Base-by-base conservation (phyloP, 2,113 vertebrate genomes). In the Barnardius zonarius region DNA sequence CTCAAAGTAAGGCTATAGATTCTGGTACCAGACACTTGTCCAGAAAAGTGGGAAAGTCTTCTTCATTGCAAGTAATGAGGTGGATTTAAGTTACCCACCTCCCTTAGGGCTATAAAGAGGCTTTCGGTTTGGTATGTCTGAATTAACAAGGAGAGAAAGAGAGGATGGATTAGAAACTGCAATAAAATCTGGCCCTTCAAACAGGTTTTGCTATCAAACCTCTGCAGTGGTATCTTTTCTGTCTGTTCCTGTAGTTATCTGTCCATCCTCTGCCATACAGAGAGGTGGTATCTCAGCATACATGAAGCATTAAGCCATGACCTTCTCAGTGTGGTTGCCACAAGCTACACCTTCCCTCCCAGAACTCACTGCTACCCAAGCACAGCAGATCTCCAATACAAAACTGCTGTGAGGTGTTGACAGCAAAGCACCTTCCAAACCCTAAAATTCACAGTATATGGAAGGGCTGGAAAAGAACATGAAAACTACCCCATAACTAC, bases 21-120 rank as follows among this genome's bases (percentile, higher is more conserved):
- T 87, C 70, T 31, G 33, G 9, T 25, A 67, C 39, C 27, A 61
- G 67, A 44, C 91, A 96, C 77, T 92, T 95, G 80, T 59, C 82
- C 82, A 85, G 74, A 89, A 78, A 88, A 96, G 72, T 83, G 59
- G 52, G 54, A 86, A 92, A 94, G 14, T 57, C 83, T 54, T 39
- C 85, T 35, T 96, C 75, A 89, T 95, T 95, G 82, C 82, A 82
- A 94, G 76, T 84, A 97, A 95, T n/a, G 75, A 91, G 52, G 41
- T 87, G 31, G 72, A 80, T 88, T 96, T 95, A 76, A 96, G 75
- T 82, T 68, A 92, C 51, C 46, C 95, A 95, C 87, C 90, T 95
- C 87, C 78, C 93, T 79, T 69, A 23, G 17, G 82, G 69, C 59
- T 84, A 64, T 83, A 88, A 93, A 93, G 46, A 39, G 77, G 35